These are phyloP conservation scores for Okamejei kenojei DNA, from an alignment of 2,797 vertebrate genomes.

Conservation along the genomic window DNA sequence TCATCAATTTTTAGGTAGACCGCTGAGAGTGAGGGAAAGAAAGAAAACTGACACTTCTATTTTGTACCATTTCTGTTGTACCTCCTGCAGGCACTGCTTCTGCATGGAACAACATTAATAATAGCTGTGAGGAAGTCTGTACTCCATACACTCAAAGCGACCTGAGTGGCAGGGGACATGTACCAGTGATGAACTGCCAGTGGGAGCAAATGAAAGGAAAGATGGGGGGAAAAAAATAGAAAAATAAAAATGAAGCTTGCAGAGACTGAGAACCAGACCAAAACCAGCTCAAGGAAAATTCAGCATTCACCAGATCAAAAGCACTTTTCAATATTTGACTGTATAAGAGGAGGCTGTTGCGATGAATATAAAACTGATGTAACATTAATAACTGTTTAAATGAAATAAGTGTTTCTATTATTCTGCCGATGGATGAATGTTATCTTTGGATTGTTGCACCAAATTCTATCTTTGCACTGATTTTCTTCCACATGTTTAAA, in stretches of 20 bases:
- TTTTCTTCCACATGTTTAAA: not conserved
- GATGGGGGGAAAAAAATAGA: not conserved
- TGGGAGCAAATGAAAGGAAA: not conserved
- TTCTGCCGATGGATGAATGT: not conserved
- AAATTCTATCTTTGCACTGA: not conserved
- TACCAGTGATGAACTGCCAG: not conserved
- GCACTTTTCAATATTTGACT: not conserved
- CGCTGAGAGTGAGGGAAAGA: not conserved
- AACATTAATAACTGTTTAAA: not conserved
- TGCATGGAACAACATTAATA: constrained; percentile 29
- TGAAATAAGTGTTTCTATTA: not conserved
- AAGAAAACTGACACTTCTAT: not conserved
- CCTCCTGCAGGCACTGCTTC: not conserved
- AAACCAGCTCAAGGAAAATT: not conserved
- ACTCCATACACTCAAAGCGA: not conserved
- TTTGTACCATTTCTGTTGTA: constrained; percentile 10
- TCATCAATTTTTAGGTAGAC: not conserved
- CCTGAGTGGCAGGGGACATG: not conserved
- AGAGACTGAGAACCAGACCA: not conserved
- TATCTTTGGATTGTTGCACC: constrained; percentile 19
- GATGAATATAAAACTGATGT: not conserved
- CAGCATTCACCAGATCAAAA: not conserved
- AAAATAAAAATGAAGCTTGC: not conserved
- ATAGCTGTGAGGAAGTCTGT: not conserved
- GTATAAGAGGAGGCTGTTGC: not conserved